Evolutionary conservation across 1,140 invertebrate species (phyloP).

Genomic region (Chionoecetes opilio): DNA sequence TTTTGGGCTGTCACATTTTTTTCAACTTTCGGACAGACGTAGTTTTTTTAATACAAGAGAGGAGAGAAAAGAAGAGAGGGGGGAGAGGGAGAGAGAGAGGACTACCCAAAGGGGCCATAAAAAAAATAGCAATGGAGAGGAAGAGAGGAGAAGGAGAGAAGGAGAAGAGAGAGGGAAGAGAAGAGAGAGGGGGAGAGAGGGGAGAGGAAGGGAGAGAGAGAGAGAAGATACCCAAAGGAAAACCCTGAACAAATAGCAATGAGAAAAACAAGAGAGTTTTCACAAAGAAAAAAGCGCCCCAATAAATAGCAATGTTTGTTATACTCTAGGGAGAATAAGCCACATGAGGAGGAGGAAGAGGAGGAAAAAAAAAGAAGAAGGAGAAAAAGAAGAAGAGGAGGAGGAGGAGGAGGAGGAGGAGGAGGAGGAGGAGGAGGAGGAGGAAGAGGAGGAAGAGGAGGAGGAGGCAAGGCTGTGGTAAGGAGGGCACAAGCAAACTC

Average conservation of each 20-base stretch:
- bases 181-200: too few relatives aligned
- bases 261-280: too few relatives aligned
- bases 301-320: too few relatives aligned
- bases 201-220: not conserved
- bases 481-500: not conserved
- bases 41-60: too few relatives aligned
- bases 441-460: not conserved
- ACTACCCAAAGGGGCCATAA: too few relatives aligned
- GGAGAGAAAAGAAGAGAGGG: too few relatives aligned
- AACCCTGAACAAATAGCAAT: too few relatives aligned
- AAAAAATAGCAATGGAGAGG: not conserved
- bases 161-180: not conserved
- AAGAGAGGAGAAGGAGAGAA: not conserved
- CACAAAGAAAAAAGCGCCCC: too few relatives aligned
- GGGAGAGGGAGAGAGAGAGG: too few relatives aligned
- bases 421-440: conserved; percentile 13
- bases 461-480: not conserved
- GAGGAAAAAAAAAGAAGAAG: not conserved
- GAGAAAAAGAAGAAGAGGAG: not conserved
- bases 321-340: not conserved
- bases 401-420: not conserved
- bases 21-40: too few relatives aligned
- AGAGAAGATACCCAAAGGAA: too few relatives aligned
- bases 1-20: too few relatives aligned
- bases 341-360: not conserved